Conservation (phyloP, 2,113 vertebrate species). For the Istiophorus platypterus region DNA sequence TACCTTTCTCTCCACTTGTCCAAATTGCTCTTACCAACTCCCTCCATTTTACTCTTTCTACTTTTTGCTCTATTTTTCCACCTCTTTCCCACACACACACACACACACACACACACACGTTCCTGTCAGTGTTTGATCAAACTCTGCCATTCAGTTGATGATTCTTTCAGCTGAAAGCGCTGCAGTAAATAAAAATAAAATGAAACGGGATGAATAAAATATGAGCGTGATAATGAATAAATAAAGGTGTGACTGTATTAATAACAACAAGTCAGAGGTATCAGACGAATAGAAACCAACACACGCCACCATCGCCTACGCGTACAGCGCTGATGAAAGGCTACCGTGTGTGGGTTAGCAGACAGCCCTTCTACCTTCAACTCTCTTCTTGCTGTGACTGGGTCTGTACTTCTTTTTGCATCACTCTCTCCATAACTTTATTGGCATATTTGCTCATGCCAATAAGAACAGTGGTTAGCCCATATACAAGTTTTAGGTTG, state of each 20-base stretch:
- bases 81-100: slow-evolving; percentile 25
- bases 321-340: slow-evolving; percentile 72
- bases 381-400: slow-evolving; percentile 10
- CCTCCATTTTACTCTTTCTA: neutral
- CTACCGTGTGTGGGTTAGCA: slow-evolving; percentile 51
- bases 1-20: too few relatives aligned
- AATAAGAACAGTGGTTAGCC: neutral
- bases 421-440: slow-evolving; percentile 29
- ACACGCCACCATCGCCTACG: slow-evolving; percentile 72
- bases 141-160: slow-evolving; percentile 51
- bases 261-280: slow-evolving; percentile 69
- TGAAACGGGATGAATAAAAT: slow-evolving; percentile 80
- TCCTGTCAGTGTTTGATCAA: slow-evolving; percentile 75
- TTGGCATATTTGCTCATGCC: neutral
- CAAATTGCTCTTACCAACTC: too few relatives aligned
- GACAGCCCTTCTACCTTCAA: slow-evolving; percentile 60
- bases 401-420: slow-evolving; percentile 12
- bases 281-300: slow-evolving; percentile 68
- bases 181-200: slow-evolving; percentile 77
- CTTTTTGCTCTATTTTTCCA: neutral
- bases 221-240: slow-evolving; percentile 82
- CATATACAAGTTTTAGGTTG: neutral
- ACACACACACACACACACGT: slow-evolving; percentile 2
- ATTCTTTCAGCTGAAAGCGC: slow-evolving; percentile 58
- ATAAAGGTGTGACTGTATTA: slow-evolving; percentile 80